A percentile compares a stretch with the other conserved stretches of the same genome.
Evolutionary conservation across 2,113 vertebrate genomes (phyloP).

Genomic region (Chamaetylas fuelleborni): DNA sequence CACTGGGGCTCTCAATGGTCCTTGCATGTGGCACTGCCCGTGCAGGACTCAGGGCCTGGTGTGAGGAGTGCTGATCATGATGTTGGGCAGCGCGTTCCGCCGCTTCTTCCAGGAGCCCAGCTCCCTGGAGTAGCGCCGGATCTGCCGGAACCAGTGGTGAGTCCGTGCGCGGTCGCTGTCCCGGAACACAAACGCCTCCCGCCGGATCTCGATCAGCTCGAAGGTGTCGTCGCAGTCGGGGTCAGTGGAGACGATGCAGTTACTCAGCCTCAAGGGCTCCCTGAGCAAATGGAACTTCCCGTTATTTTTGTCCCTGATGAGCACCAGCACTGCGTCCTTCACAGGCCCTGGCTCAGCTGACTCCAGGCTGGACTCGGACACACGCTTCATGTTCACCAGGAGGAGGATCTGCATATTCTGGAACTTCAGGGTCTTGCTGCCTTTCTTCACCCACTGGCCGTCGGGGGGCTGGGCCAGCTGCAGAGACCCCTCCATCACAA

Average conservation of each 20-base stretch:
- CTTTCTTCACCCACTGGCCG: conserved; percentile 89
- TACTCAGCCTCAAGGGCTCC: conserved; percentile 85
- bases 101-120: conserved; percentile 88
- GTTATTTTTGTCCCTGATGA: conserved; percentile 90
- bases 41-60: conserved; percentile 78
- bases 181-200: conserved; percentile 87
- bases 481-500: conserved; percentile 88
- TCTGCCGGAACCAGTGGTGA: conserved; percentile 89
- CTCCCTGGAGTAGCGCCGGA: conserved; percentile 81
- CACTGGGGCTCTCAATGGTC: background rate
- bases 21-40: background rate
- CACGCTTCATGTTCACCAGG: conserved; percentile 78
- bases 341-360: conserved; percentile 69
- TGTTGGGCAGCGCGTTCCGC: conserved; percentile 89
- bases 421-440: conserved; percentile 90
- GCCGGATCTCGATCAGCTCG: conserved; percentile 87
- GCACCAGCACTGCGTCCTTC: conserved; percentile 84
- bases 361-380: conserved; percentile 60
- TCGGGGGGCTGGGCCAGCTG: conserved; percentile 88
- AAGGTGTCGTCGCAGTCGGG: conserved; percentile 87
- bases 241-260: conserved; percentile 87
- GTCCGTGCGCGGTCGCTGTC: conserved; percentile 85
- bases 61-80: conserved; percentile 91
- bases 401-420: conserved; percentile 89
- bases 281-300: conserved; percentile 88